Evolutionary conservation across 2,888 invertebrate species (phyloP).

Genomic region (Glyphotaelius pellucidus): DNA sequence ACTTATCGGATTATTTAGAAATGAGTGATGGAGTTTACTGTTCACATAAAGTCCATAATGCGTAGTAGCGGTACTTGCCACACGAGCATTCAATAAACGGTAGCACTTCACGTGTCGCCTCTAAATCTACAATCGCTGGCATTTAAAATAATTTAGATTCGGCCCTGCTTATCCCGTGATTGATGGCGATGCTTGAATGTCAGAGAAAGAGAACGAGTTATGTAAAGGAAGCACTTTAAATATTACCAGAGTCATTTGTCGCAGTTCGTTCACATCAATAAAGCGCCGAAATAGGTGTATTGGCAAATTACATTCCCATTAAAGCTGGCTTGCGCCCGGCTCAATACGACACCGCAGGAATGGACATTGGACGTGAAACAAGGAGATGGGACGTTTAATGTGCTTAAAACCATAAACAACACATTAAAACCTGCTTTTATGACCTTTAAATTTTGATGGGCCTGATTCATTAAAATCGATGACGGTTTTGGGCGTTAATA

Average conservation of each 20-base stretch:
- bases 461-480: constrained; percentile 49
- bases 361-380: constrained; percentile 11
- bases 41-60: not conserved
- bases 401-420: constrained; percentile 49
- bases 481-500: constrained; percentile 11
- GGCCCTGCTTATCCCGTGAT: constrained; percentile 63
- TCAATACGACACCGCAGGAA: not conserved
- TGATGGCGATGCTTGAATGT: constrained; percentile 63
- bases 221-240: constrained; percentile 64
- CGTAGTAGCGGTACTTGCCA: constrained; percentile 45
- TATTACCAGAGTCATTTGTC: constrained; percentile 55
- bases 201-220: constrained; percentile 64
- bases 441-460: constrained; percentile 52
- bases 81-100: constrained; percentile 40
- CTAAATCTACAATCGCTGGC: constrained; percentile 52
- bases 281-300: constrained; percentile 54
- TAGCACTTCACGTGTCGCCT: constrained; percentile 28
- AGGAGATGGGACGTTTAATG: constrained; percentile 41
- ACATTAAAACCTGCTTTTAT: constrained; percentile 57
- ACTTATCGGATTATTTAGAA: not conserved
- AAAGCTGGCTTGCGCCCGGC: constrained; percentile 19
- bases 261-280: constrained; percentile 62
- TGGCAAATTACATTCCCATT: constrained; percentile 55
- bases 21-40: not conserved
- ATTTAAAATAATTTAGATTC: constrained; percentile 58